These are phyloP conservation scores for Orthonyx spaldingii DNA, from an alignment of 2,113 vertebrate species.

Conservation along the genomic window DNA sequence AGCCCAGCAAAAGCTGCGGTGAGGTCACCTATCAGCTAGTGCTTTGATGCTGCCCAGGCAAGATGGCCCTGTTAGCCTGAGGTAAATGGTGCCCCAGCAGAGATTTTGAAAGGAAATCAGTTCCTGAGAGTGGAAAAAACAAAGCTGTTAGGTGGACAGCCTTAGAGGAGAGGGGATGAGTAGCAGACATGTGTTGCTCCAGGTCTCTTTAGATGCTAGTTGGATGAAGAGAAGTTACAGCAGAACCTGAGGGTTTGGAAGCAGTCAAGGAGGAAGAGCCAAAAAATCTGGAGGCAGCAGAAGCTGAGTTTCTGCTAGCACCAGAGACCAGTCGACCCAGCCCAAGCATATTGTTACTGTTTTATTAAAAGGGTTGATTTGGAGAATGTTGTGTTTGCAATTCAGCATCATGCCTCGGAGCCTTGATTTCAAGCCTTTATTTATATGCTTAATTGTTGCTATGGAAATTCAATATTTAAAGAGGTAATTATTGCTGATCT, in stretches of 20 bases:
- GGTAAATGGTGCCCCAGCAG: background rate
- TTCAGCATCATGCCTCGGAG: constrained; percentile 69
- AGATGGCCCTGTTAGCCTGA: background rate
- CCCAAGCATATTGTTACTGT: constrained; percentile 70
- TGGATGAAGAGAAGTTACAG: constrained; percentile 3
- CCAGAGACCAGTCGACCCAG: constrained; percentile 31
- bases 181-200: background rate
- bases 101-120: background rate
- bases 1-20: background rate
- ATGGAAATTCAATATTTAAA: constrained; percentile 88
- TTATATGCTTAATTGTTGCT: constrained; percentile 84
- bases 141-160: background rate
- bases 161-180: background rate
- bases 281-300: constrained; percentile 36
- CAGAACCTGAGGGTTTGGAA: constrained; percentile 31
- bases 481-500: constrained; percentile 87
- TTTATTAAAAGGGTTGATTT: constrained; percentile 72
- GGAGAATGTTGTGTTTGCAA: constrained; percentile 72
- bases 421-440: constrained; percentile 77
- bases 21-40: background rate
- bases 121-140: background rate
- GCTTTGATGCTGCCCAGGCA: background rate
- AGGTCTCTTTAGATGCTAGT: background rate
- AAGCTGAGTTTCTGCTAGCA: constrained; percentile 3
- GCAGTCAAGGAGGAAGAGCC: background rate